These are phyloP conservation scores for Latheticus oryzae DNA, from an alignment of 2,888 invertebrate genomes.

Conservation along the genomic window DNA sequence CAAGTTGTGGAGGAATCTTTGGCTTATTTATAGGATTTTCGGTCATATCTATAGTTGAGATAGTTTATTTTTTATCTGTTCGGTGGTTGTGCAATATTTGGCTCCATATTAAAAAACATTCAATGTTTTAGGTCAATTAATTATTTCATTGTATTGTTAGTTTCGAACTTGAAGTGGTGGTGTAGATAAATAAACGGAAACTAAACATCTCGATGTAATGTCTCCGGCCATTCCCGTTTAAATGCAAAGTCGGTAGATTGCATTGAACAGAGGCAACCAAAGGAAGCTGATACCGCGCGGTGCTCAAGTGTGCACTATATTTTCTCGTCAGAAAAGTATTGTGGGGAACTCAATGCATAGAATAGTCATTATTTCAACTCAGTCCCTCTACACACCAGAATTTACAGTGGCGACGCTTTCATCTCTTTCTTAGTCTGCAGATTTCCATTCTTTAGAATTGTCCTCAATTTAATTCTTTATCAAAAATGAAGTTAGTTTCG, in stretches of 20 bases:
- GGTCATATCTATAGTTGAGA: too few relatives aligned
- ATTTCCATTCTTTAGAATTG: slow-evolving; percentile 6
- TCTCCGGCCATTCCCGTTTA: slow-evolving; percentile 2
- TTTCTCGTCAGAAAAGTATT: slow-evolving; percentile 57
- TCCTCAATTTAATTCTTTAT: slow-evolving; percentile 7
- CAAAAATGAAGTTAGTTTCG: slow-evolving; percentile 23
- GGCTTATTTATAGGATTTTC: too few relatives aligned
- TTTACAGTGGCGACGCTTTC: slow-evolving; percentile 28
- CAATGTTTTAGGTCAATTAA: too few relatives aligned
- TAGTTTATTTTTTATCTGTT: too few relatives aligned
- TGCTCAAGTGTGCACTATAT: slow-evolving; percentile 45
- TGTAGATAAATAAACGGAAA: slow-evolving; percentile 4
- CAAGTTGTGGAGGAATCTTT: too few relatives aligned
- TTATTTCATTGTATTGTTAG: too few relatives aligned
- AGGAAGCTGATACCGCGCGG: slow-evolving; percentile 55
- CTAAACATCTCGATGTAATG: slow-evolving; percentile 1
- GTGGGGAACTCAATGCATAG: slow-evolving; percentile 59
- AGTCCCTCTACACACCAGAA: slow-evolving; percentile 27
- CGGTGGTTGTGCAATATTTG: too few relatives aligned
- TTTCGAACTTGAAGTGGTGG: too few relatives aligned
- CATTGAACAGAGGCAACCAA: slow-evolving; percentile 44
- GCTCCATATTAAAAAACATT: too few relatives aligned
- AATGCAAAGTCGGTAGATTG: slow-evolving; percentile 48
- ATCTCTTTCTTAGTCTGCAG: slow-evolving; percentile 9
- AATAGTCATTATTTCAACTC: slow-evolving; percentile 58